phyloP scores from a whole-genome alignment of 1,140 invertebrate species.

The Cataglyphis hispanica region DNA sequence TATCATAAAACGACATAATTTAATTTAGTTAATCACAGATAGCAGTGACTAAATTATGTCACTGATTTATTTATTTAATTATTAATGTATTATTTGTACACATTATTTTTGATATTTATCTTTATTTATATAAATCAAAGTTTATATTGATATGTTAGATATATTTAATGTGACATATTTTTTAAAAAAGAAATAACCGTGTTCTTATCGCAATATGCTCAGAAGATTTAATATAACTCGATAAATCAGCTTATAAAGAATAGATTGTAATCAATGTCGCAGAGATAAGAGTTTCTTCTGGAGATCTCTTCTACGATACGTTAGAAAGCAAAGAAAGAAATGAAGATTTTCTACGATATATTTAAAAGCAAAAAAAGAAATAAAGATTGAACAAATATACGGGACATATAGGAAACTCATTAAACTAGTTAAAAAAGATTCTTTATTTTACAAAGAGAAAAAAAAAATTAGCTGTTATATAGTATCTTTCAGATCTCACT shows the following conservation, averaged over 20 bases:
- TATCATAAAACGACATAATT: constrained; percentile 11
- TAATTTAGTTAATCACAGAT: background rate
- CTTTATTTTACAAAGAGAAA: constrained; percentile 17
- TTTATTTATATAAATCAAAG: background rate
- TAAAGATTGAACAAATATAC: background rate
- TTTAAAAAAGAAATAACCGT: background rate
- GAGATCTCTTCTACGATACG: background rate
- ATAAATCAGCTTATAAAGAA: background rate
- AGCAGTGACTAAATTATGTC: background rate
- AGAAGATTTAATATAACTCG: background rate
- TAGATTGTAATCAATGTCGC: background rate
- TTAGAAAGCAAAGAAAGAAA: background rate
- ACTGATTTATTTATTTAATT: constrained; percentile 17
- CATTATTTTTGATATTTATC: constrained; percentile 11
- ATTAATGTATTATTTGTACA: constrained; percentile 22
- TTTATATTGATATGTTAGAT: background rate
- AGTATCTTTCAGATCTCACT: background rate
- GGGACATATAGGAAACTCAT: background rate
- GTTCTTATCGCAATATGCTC: background rate
- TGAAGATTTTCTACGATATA: background rate
- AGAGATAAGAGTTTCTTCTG: background rate
- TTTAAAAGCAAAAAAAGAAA: background rate
- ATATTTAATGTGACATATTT: background rate
- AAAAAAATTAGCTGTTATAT: background rate
- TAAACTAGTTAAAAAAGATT: constrained; percentile 35